These are phyloP conservation scores for Neocrepidodera transversa DNA, from an alignment of 2,888 invertebrate species.

Conservation along the genomic window DNA sequence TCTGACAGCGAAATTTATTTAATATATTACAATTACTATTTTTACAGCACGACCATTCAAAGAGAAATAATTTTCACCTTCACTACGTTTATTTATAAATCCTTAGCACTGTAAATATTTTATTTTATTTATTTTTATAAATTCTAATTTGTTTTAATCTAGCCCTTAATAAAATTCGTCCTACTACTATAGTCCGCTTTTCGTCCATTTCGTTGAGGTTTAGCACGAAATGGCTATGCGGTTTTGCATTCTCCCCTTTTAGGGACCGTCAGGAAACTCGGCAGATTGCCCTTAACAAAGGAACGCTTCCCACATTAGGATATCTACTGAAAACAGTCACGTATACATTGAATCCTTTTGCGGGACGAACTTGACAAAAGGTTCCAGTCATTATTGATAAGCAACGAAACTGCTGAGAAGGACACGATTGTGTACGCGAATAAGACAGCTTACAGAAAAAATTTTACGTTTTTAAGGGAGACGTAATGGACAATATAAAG, in stretches of 20 bases:
- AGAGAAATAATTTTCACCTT: no score
- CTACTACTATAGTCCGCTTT: no score
- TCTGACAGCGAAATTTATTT: no score
- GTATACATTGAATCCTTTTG: constrained; percentile 23
- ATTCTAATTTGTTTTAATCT: no score
- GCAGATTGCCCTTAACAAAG: constrained; percentile 11
- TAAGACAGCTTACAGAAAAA: neutral
- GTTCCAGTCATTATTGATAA: constrained; percentile 20
- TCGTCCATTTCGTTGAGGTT: neutral
- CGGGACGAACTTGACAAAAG: constrained; percentile 18
- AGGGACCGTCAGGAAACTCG: constrained; percentile 1
- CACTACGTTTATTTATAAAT: no score
- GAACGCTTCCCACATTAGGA: constrained; percentile 18
- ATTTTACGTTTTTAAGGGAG: no score
- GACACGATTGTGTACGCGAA: constrained; percentile 11
- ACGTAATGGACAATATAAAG: no score
- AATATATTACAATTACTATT: no score
- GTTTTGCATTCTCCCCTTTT: constrained; percentile 9
- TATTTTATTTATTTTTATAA: no score
- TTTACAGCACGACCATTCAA: no score
- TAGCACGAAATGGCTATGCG: neutral
- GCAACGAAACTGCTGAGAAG: constrained; percentile 11
- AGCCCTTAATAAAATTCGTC: no score
- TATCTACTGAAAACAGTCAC: constrained; percentile 27
- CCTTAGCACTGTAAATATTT: no score